Conservation (phyloP, 2,888 invertebrate species). For the Caenorhabditis uteleia region DNA sequence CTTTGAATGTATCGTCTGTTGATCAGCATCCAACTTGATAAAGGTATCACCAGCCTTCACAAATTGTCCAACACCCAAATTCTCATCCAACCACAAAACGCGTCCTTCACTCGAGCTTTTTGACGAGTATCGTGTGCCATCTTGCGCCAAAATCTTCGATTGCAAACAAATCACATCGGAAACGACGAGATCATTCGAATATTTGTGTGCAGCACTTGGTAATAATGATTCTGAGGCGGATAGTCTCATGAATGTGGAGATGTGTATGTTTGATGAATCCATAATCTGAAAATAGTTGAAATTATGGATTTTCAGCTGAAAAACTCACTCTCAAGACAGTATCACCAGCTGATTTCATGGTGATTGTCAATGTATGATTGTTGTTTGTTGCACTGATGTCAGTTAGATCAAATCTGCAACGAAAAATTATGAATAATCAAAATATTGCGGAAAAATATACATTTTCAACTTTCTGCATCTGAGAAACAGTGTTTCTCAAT, state of each 20-base stretch:
- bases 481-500: too few relatives aligned
- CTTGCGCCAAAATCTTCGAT: slow-evolving; percentile 9
- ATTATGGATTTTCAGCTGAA: background rate
- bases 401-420: slow-evolving; percentile 56
- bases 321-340: slow-evolving; percentile 51
- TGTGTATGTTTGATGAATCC: slow-evolving; percentile 41
- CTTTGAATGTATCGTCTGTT: slow-evolving; percentile 38
- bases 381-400: slow-evolving; percentile 49
- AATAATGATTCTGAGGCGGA: slow-evolving; percentile 40
- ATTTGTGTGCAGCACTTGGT: slow-evolving; percentile 17
- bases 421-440: too few relatives aligned
- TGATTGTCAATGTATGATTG: slow-evolving; percentile 49
- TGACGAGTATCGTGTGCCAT: slow-evolving; percentile 18
- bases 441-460: background rate
- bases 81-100: slow-evolving; percentile 33
- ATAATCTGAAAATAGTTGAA: slow-evolving; percentile 40
- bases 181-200: slow-evolving; percentile 25
- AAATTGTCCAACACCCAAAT: slow-evolving; percentile 37
- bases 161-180: slow-evolving; percentile 44
- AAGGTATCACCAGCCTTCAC: slow-evolving; percentile 30
- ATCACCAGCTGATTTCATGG: slow-evolving; percentile 55
- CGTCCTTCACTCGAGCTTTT: slow-evolving; percentile 27
- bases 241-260: slow-evolving; percentile 53
- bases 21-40: slow-evolving; percentile 22
- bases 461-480: background rate